Percentiles rank a stretch among this genome's conserved stretches.
Conservation (phyloP, 2,888 invertebrate genomes). For the Platycheirus rosarum region DNA sequence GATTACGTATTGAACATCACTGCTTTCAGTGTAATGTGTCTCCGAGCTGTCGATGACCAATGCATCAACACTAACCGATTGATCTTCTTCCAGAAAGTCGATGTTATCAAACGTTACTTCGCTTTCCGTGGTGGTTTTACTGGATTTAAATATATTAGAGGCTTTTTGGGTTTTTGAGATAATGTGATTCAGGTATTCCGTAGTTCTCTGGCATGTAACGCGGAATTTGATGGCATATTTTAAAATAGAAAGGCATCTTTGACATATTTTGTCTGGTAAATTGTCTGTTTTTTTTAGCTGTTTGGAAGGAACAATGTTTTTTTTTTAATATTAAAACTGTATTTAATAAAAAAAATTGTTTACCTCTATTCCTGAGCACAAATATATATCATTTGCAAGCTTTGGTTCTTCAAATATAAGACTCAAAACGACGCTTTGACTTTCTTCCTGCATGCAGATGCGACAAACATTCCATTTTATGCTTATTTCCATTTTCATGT, state of each 20-base stretch:
- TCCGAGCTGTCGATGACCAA: neutral
- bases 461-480: conserved; percentile 80
- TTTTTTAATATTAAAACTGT: neutral
- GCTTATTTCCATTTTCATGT: conserved; percentile 78
- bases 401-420: conserved; percentile 73
- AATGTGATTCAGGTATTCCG: conserved; percentile 59
- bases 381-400: conserved; percentile 73
- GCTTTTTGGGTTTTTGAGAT: conserved; percentile 56
- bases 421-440: conserved; percentile 44
- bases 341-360: conserved; percentile 8
- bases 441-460: conserved; percentile 76
- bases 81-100: conserved; percentile 66
- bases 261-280: conserved; percentile 76
- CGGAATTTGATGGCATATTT: conserved; percentile 63
- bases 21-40: conserved; percentile 1
- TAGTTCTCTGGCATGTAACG: conserved; percentile 50
- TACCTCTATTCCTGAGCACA: conserved; percentile 75
- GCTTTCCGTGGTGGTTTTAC: conserved; percentile 20
- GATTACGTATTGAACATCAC: conserved; percentile 48
- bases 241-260: conserved; percentile 46
- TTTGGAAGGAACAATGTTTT: neutral
- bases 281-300: conserved; percentile 77
- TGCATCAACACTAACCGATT: conserved; percentile 35
- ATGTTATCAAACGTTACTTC: conserved; percentile 54
- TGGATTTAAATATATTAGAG: conserved; percentile 56